Percentiles rank a stretch among this genome's conserved stretches.
These are phyloP conservation scores for Podarcis muralis DNA, from an alignment of 2,113 vertebrate species.

Conservation along the genomic window DNA sequence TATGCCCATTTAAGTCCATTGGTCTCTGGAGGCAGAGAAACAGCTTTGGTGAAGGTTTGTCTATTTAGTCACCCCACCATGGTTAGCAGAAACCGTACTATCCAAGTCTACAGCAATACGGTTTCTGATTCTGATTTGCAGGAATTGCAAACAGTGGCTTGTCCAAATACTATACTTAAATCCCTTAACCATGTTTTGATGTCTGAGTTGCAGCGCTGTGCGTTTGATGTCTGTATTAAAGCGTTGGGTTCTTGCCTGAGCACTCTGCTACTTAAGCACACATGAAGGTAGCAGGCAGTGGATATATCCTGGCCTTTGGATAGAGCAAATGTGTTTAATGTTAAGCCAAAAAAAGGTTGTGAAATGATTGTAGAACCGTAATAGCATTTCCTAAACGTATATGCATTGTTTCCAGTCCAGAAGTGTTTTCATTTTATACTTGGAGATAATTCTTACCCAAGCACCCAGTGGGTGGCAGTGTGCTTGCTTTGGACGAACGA, in stretches of 20 bases:
- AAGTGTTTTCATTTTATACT: conserved; percentile 21
- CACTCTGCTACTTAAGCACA: neutral
- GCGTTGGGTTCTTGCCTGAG: neutral
- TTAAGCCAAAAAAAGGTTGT: neutral
- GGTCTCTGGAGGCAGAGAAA: neutral
- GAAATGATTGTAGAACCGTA: neutral
- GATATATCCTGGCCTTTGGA: neutral
- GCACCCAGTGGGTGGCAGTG: conserved; percentile 84
- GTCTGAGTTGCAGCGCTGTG: no score
- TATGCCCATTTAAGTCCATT: neutral
- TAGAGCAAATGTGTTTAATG: neutral
- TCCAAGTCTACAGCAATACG: neutral
- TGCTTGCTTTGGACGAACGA: conserved; percentile 63
- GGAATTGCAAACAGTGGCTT: neutral
- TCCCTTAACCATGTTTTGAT: neutral
- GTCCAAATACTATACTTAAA: neutral
- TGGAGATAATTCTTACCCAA: conserved; percentile 47
- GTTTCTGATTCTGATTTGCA: neutral
- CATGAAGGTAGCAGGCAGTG: neutral
- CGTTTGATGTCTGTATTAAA: neutral
- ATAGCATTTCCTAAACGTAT: neutral
- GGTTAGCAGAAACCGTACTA: neutral
- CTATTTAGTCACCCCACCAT: neutral
- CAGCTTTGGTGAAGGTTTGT: neutral
- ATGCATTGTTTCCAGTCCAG: neutral